Evolutionary conservation across 2,113 vertebrate species (phyloP).

Genomic region (human (Homo sapiens)): GRCh38 chr16:19621501-19622000

Average conservation of each 20-base stretch:
- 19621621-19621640: constrained; percentile 37
- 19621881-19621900: neutral
- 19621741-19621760: neutral
- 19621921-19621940: neutral
- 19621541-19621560: neutral
- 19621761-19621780: neutral
- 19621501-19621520: neutral
- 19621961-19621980: accelerated
- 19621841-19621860: neutral
- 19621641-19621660: constrained; percentile 50
- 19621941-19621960: accelerated
- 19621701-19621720: constrained; percentile 14
- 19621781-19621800: neutral
- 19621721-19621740: neutral
- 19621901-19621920: neutral
- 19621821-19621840: neutral
- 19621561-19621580: neutral
- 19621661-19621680: constrained; percentile 50
- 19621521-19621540: neutral
- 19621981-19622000: accelerated
- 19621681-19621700: neutral
- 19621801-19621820: neutral
- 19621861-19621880: neutral
- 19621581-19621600: neutral
- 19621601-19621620: neutral